A percentile compares a stretch with the other conserved stretches of the same genome.
Evolutionary conservation across 2,888 invertebrate genomes (phyloP).

Genomic region (Luffia ferchaultella): DNA sequence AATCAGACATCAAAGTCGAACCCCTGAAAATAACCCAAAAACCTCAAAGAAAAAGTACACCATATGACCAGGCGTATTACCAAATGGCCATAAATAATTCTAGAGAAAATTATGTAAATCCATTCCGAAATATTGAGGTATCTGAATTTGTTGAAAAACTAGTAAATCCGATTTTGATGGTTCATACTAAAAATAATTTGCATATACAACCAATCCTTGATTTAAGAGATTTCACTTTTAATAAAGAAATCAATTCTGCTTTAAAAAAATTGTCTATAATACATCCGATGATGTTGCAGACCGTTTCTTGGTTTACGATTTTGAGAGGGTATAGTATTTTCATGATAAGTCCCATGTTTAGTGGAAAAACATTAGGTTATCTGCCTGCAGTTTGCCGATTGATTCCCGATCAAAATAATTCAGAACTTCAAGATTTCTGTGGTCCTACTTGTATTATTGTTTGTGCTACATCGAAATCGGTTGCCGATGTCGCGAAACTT

Average conservation of each 20-base stretch:
- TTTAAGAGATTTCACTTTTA: constrained; percentile 38
- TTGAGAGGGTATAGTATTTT: constrained; percentile 71
- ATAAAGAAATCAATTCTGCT: constrained; percentile 28
- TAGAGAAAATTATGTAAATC: constrained; percentile 29
- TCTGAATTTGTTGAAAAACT: constrained; percentile 52
- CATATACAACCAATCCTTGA: constrained; percentile 31
- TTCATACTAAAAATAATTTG: constrained; percentile 42
- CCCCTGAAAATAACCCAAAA: neutral
- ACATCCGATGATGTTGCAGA: constrained; percentile 66
- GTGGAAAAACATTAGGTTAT: constrained; percentile 78
- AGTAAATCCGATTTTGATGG: constrained; percentile 42
- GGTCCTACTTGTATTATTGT: constrained; percentile 74
- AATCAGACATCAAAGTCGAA: constrained; percentile 6
- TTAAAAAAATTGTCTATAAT: constrained; percentile 36
- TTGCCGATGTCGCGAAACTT: constrained; percentile 44
- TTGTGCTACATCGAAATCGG: constrained; percentile 68
- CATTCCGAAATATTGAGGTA: constrained; percentile 41
- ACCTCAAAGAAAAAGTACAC: neutral
- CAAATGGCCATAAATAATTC: neutral
- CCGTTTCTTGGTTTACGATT: constrained; percentile 75
- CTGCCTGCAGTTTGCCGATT: constrained; percentile 72
- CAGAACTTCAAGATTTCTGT: constrained; percentile 34
- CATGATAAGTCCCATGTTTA: constrained; percentile 63
- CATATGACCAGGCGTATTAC: neutral
- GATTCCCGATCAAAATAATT: constrained; percentile 43